phyloP scores from a whole-genome alignment of 2,113 vertebrate genomes.

The Heterotilapia buettikoferi region DNA sequence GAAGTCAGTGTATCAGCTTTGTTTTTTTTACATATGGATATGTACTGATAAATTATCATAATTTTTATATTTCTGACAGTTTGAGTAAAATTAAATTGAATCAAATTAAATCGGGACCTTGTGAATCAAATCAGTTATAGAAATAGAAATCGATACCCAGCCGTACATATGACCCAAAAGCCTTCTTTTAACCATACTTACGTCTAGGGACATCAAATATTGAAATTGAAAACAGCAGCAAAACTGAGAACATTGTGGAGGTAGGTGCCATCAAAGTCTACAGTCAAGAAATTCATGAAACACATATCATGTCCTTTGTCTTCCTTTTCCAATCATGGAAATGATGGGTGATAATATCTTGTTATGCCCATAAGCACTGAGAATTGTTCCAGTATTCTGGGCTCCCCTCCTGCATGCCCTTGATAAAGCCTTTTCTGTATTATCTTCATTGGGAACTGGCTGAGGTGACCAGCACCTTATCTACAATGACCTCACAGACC shows the following conservation, averaged over 20 bases:
- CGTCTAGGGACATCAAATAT: not conserved
- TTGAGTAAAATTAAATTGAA: not conserved
- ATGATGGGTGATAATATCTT: slow-evolving; percentile 66
- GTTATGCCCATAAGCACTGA: slow-evolving; percentile 62
- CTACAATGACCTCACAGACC: slow-evolving; percentile 62
- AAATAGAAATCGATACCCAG: not conserved
- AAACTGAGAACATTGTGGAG: not conserved
- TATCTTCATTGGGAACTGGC: slow-evolving; percentile 58
- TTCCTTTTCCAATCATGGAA: slow-evolving; percentile 7
- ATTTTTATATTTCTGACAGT: not conserved
- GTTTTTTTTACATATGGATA: not conserved
- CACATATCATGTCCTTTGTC: slow-evolving; percentile 18
- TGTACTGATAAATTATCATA: not conserved
- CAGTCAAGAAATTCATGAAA: not conserved
- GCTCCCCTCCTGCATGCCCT: slow-evolving; percentile 55
- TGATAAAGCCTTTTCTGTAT: slow-evolving; percentile 70
- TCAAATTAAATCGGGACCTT: not conserved
- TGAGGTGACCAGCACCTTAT: slow-evolving; percentile 60
- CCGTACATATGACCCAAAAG: not conserved
- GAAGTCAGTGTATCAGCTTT: not conserved
- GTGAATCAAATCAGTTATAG: not conserved
- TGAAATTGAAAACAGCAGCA: not conserved
- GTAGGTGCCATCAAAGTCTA: not conserved
- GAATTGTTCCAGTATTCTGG: slow-evolving; percentile 19
- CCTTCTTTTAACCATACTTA: not conserved